Conservation (phyloP, 2,888 invertebrate species). For the Rhagonycha fulva region DNA sequence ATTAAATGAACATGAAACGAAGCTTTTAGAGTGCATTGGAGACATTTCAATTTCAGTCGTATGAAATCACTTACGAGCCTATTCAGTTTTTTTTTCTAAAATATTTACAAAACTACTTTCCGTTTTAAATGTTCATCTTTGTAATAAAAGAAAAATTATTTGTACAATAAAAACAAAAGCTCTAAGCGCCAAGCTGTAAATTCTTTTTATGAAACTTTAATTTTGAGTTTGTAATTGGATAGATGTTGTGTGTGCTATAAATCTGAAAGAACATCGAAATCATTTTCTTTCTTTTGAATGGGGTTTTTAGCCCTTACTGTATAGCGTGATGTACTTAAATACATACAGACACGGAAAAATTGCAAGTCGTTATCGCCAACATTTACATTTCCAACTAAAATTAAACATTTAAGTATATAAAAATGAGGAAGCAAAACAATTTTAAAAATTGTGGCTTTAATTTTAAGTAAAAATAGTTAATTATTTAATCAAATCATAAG, state of each 20-base stretch:
- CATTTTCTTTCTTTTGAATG: not conserved
- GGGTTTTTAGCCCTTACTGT: conserved; percentile 6
- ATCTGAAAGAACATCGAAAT: not conserved
- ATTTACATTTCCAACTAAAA: conserved; percentile 9
- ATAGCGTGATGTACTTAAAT: conserved; percentile 1
- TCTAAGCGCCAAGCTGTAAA: not conserved
- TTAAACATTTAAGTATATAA: not conserved
- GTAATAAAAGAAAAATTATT: not conserved
- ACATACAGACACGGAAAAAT: conserved; percentile 5
- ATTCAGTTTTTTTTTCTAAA: not conserved
- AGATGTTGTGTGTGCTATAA: not conserved
- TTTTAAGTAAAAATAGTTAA: not conserved
- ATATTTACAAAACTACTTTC: not conserved
- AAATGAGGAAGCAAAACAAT: not conserved
- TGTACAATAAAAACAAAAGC: not conserved
- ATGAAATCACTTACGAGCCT: conserved; percentile 1
- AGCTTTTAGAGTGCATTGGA: not conserved
- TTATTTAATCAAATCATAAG: not conserved
- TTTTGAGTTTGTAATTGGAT: not conserved
- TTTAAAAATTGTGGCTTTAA: not conserved
- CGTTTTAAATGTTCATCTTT: not conserved
- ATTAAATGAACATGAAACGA: conserved; percentile 1
- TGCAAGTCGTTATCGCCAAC: conserved; percentile 4
- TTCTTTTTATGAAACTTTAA: not conserved
- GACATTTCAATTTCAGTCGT: conserved; percentile 1